phyloP scores from a whole-genome alignment of 1,140 invertebrate genomes.

The Eueides isabella region DNA sequence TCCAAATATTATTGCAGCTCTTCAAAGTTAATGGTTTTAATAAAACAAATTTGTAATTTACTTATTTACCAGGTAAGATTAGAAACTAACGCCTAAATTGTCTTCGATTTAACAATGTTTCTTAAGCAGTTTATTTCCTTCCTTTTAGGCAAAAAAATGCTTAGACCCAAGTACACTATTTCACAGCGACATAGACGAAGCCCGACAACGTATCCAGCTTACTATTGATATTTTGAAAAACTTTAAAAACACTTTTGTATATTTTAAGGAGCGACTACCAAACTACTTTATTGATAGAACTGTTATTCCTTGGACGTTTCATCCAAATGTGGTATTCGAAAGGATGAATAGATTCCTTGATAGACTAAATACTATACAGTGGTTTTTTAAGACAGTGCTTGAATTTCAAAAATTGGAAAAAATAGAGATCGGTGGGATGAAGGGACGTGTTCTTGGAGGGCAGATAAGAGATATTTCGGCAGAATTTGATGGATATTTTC shows the following conservation, averaged over 20 bases:
- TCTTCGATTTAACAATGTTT: no score
- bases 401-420: conserved; percentile 98
- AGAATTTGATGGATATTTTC: conserved; percentile 95
- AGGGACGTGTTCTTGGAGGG: conserved; percentile 91
- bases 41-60: conserved; percentile 95
- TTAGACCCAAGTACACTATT: conserved; percentile 94
- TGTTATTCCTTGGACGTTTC: conserved; percentile 92
- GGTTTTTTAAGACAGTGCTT: conserved; percentile 95
- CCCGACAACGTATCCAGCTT: conserved; percentile 89
- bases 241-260: conserved; percentile 85
- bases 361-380: conserved; percentile 91
- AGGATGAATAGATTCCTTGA: conserved; percentile 93
- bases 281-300: conserved; percentile 85
- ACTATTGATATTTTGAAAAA: conserved; percentile 87
- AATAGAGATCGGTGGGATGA: conserved; percentile 96
- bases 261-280: conserved; percentile 87
- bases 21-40: conserved; percentile 93
- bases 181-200: conserved; percentile 95
- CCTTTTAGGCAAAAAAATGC: conserved; percentile 88
- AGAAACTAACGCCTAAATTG: background rate
- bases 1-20: conserved; percentile 95
- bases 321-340: conserved; percentile 93
- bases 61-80: conserved; percentile 88
- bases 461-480: conserved; percentile 90
- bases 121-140: no score